Evolutionary conservation across 2,888 invertebrate genomes (phyloP), one percentile per base, ranked within the genome.

Genomic region (Rhamnusium bicolor): DNA sequence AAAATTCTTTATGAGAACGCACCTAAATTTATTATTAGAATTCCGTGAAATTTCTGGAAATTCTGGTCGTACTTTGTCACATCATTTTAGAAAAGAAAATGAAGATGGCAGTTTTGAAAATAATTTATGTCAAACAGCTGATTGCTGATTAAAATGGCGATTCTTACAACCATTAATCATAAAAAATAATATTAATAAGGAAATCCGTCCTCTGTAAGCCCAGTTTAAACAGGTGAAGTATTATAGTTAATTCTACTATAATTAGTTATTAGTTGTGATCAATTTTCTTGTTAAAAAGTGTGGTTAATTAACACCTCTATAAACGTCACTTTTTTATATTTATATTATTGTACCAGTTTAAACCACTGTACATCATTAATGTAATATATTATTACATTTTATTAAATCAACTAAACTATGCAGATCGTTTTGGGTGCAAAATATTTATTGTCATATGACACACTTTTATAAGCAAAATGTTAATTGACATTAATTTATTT

Each of bases 81-180:
- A 4, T 24, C 3, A 24, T 6, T 2, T 24, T 24, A 4, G 24
- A 6, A 2, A 24, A 24, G 2, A 6, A 6, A 4, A 2, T 10
- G 40, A 40, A 40, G 2, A 40, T 40, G n/a, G 40, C 40, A 40
- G n/a, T 40, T 40, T 40, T n/a, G 12, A 12, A 12, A 40, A n/a
- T 40, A 40, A 40, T 21, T 51, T 16, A 56, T 66, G 66, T 71
- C 74, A 80, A 85, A 85, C 86, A 87, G 86, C 86, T 86, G 87
- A 87, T 87, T 80, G 79, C 74, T 80, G 67, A 78, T 79, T 74
- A 86, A 86, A 84, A 87, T 87, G 87, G 87, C 86, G 85, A 83
- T 81, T 81, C 70, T 72, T 60, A 80, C 76, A 73, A 78, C 77
- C 63, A 79, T 74, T 79, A 77, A 78, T 78, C 73, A 47, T 68